Evolutionary conservation across 2,888 invertebrate species (phyloP).

Genomic region (Epicampocera succincta): DNA sequence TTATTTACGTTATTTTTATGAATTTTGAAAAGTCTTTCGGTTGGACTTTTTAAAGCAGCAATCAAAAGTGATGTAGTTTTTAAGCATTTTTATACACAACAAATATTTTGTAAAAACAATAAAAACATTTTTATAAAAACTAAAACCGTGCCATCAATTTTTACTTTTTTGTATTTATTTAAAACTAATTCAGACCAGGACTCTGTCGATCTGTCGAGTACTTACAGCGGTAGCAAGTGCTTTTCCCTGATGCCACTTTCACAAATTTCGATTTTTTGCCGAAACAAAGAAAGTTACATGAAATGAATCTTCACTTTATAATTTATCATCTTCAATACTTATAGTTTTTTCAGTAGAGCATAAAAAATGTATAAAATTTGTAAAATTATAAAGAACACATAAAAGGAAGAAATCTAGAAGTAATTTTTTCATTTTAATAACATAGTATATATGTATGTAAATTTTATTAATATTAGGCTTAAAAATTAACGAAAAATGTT

Average conservation of each 20-base stretch:
- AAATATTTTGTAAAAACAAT: constrained; percentile 70
- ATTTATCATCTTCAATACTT: constrained; percentile 2
- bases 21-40: constrained; percentile 66
- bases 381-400: constrained; percentile 48
- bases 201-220: constrained; percentile 10
- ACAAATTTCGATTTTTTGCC: constrained; percentile 42
- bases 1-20: constrained; percentile 50
- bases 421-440: constrained; percentile 45
- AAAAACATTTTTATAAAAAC: constrained; percentile 70
- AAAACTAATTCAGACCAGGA: constrained; percentile 25
- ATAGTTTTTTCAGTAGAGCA: constrained; percentile 6
- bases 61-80: constrained; percentile 81
- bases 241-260: background rate
- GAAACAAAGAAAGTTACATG: constrained; percentile 39
- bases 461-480: constrained; percentile 64
- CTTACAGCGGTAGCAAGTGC: constrained; percentile 10
- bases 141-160: constrained; percentile 69
- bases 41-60: constrained; percentile 73
- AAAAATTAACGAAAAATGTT: constrained; percentile 53
- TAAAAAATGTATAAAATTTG: constrained; percentile 56
- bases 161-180: constrained; percentile 40
- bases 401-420: constrained; percentile 25
- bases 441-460: constrained; percentile 37
- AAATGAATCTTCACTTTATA: constrained; percentile 49
- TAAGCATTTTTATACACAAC: constrained; percentile 73